Evolutionary conservation across 2,113 vertebrate genomes (phyloP).

Genomic region (Camelus dromedarius): DNA sequence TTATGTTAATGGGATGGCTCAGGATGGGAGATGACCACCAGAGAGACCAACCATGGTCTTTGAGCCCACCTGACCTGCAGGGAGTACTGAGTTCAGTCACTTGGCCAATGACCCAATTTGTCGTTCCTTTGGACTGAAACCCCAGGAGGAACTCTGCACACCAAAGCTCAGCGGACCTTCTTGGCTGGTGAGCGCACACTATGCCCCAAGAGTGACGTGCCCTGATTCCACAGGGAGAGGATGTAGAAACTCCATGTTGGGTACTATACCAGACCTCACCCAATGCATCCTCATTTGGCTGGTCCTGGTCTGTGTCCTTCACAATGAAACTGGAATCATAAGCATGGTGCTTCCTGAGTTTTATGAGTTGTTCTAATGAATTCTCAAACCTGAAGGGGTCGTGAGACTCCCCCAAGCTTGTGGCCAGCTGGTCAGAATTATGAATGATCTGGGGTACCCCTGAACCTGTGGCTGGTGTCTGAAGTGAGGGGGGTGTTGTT

Average conservation of each 20-base stretch:
- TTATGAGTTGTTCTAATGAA: background rate
- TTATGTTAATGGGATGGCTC: background rate
- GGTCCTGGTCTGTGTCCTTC: background rate
- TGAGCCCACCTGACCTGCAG: background rate
- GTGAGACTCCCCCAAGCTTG: background rate
- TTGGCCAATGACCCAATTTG: background rate
- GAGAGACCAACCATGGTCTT: background rate
- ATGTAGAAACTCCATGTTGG: background rate
- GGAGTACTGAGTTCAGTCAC: background rate
- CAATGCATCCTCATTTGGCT: background rate
- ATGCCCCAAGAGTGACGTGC: accelerated
- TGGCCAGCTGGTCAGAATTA: background rate
- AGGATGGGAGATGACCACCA: background rate
- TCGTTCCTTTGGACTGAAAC: accelerated
- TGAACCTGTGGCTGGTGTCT: background rate
- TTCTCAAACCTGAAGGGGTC: background rate
- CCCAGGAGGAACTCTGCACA: background rate
- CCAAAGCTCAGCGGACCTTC: background rate
- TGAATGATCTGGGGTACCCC: background rate
- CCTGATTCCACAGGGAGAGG: background rate
- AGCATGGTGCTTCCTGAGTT: background rate
- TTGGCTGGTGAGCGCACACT: background rate
- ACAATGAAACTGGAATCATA: background rate
- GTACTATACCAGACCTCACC: background rate
- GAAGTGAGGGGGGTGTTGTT: background rate